Evolutionary conservation across 2,888 invertebrate species (phyloP).

Genomic region (Cinara cedri): DNA sequence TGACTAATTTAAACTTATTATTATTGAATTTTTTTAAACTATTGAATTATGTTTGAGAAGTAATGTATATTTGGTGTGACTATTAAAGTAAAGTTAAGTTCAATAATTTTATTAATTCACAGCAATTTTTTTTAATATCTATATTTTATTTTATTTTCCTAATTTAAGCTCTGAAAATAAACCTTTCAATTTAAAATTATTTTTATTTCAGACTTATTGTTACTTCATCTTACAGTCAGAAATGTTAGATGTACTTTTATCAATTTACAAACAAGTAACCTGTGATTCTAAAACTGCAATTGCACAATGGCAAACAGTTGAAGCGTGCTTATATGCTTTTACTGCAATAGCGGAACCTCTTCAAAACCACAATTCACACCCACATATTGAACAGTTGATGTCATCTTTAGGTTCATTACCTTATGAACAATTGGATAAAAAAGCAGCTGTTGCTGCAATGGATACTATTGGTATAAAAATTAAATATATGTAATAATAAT

Average conservation of each 20-base stretch:
- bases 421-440: slow-evolving; percentile 68
- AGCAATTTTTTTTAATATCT: no score
- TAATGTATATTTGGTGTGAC: no score
- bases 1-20: no score
- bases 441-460: slow-evolving; percentile 74
- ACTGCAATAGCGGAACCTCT: slow-evolving; percentile 68
- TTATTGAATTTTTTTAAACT: no score
- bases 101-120: no score
- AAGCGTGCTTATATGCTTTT: slow-evolving; percentile 73
- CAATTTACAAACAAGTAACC: slow-evolving; percentile 69
- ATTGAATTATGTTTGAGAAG: no score
- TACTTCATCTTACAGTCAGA: slow-evolving; percentile 79
- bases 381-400: slow-evolving; percentile 54
- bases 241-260: slow-evolving; percentile 74
- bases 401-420: slow-evolving; percentile 68
- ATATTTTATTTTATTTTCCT: not conserved
- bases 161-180: not conserved
- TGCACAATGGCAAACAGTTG: slow-evolving; percentile 66
- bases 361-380: slow-evolving; percentile 44
- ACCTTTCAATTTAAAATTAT: not conserved
- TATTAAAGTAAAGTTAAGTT: no score
- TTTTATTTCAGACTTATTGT: slow-evolving; percentile 75
- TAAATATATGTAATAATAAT: not conserved
- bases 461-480: slow-evolving; percentile 72
- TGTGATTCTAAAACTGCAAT: slow-evolving; percentile 60